These are phyloP conservation scores for Ptycholaimellus sp. DNA, from an alignment of 2,888 invertebrate species.

Conservation along the genomic window DNA sequence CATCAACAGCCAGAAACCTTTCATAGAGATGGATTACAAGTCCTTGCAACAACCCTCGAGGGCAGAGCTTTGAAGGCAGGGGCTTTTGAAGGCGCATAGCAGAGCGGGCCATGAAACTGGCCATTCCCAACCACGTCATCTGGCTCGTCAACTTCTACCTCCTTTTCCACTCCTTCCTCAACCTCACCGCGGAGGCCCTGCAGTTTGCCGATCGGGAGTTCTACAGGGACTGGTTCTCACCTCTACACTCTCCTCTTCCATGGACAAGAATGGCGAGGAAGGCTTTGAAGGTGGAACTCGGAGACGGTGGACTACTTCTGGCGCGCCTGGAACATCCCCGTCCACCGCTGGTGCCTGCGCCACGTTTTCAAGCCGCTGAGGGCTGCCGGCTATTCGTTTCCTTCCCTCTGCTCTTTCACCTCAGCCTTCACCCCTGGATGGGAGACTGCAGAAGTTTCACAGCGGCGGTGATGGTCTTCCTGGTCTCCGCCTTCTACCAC, in stretches of 20 bases:
- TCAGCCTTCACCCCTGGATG: slow-evolving; percentile 25
- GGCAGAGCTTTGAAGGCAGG: too few relatives aligned
- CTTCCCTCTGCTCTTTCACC: slow-evolving; percentile 12
- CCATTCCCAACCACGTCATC: slow-evolving; percentile 78
- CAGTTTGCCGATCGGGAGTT: slow-evolving; percentile 91
- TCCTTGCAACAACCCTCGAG: too few relatives aligned
- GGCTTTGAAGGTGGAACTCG: slow-evolving; percentile 41
- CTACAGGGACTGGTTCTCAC: slow-evolving; percentile 37
- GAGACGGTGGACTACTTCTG: slow-evolving; percentile 82
- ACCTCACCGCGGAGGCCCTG: slow-evolving; percentile 67
- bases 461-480: slow-evolving; percentile 27
- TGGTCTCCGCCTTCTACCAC: slow-evolving; percentile 59
- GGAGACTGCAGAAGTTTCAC: slow-evolving; percentile 18
- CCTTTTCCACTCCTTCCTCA: too few relatives aligned
- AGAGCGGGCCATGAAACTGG: slow-evolving; percentile 77
- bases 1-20: slow-evolving; percentile 70
- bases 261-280: background rate
- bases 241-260: background rate
- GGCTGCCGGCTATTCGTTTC: background rate
- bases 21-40: slow-evolving; percentile 34
- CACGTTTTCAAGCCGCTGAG: slow-evolving; percentile 65
- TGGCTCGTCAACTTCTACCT: too few relatives aligned
- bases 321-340: slow-evolving; percentile 94
- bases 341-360: slow-evolving; percentile 53
- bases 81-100: slow-evolving; percentile 49